Base-by-base conservation (phyloP, 2,888 invertebrate genomes). In the Microchrysa polita region DNA sequence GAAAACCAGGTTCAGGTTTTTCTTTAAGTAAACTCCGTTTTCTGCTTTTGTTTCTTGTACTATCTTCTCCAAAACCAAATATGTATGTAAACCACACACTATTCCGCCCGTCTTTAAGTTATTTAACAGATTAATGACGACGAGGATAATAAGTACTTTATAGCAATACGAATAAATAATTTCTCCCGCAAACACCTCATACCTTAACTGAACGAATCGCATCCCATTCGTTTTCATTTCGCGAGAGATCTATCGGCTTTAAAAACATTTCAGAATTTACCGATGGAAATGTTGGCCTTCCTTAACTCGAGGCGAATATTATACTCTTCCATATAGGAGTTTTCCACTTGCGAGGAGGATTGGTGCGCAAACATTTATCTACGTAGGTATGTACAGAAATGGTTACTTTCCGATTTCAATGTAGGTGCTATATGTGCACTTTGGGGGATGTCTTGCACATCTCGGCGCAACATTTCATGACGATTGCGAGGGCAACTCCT, bases 91-190 rank as follows among this genome's bases (percentile, higher is more conserved):
- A n/a, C 16, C 12, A 48, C 2, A n/a, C 18, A 18, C 22, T 5
- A 65, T 44, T 22, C 27, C 48, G 69, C 52, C 55, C 20, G 69
- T 57, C 34, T 48, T 60, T 23, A n/a, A 27, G 72, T 72, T 72
- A 72, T 72, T 72, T 61, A 48, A 72, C 60, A 72, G 72, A 72
- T 72, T 72, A 72, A 72, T 72, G 72, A 72, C 72, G 72, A 60
- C 42, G 72, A 59, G 60, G 72, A 72, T 72, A 72, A 72, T 72
- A 72, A 72, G 72, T 72, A 72, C 72, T 72, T 72, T 72, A 69
- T 69, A 48, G 44, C 72, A 60, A 48, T 16, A 60, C 72, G 52
- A 72, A 59, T 72, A 72, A 72, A 72, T 72, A 72, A 72, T 72
- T 52, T 48, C 60, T 44, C 40, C 59, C 55, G 69, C 12, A 53